Conservation (phyloP, 1,140 invertebrate species). For the Saccostrea cuccullata region DNA sequence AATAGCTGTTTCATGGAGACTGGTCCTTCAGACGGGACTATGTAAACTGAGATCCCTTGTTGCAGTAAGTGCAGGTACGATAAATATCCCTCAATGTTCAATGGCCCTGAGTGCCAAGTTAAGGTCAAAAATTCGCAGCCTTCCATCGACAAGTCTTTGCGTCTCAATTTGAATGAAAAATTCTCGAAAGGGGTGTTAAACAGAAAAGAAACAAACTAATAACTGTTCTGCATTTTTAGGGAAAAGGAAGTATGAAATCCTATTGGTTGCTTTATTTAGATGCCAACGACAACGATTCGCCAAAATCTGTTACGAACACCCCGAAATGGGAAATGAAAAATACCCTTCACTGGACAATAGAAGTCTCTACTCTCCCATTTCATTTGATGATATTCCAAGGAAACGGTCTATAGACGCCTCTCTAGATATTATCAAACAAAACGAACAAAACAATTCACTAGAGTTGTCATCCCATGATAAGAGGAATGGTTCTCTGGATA, state of each 20-base stretch:
- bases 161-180: too few species aligned
- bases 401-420: constrained; percentile 2
- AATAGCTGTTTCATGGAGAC: too few species aligned
- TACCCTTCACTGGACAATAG: constrained; percentile 39
- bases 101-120: too few species aligned
- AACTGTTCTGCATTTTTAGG: constrained; percentile 58
- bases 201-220: too few species aligned
- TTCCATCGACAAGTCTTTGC: too few species aligned
- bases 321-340: neutral
- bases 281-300: constrained; percentile 27
- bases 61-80: too few species aligned
- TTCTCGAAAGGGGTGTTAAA: too few species aligned
- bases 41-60: too few species aligned
- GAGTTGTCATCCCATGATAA: neutral
- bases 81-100: too few species aligned
- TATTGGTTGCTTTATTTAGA: constrained; percentile 69
- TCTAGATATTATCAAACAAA: neutral
- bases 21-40: too few species aligned
- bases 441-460: neutral
- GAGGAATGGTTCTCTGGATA: constrained; percentile 3
- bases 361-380: constrained; percentile 71
- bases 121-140: too few species aligned
- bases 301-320: neutral
- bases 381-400: constrained; percentile 65
- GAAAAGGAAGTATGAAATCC: constrained; percentile 72